Conservation (phyloP, 1,140 invertebrate species). For the Bombus sylvicola region DNA sequence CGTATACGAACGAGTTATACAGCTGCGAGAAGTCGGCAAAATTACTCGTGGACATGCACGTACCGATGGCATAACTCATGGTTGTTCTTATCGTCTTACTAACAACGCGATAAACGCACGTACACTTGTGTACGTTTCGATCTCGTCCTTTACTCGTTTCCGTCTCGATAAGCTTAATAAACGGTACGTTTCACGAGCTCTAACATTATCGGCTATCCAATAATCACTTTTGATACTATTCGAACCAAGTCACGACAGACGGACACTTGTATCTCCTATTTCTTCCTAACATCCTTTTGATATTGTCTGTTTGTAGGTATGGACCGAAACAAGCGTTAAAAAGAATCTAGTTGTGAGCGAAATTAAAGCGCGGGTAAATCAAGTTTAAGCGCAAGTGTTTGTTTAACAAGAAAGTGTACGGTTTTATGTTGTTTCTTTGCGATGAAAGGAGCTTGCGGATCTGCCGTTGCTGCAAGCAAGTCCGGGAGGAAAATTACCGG, state of each 20-base stretch:
- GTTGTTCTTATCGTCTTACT: conserved; percentile 31
- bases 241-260: not conserved
- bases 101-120: conserved; percentile 44
- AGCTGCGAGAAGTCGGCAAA: not conserved
- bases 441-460: not conserved
- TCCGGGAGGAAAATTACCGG: not conserved
- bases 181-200: conserved; percentile 5
- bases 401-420: conserved; percentile 6
- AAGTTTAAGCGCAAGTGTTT: not conserved
- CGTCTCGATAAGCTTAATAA: conserved; percentile 57
- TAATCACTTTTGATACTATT: not conserved
- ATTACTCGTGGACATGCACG: conserved; percentile 40
- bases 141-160: conserved; percentile 7
- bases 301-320: not conserved
- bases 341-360: too few species aligned
- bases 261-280: not conserved
- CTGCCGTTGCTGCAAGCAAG: not conserved
- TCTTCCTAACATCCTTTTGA: not conserved
- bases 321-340: too few species aligned
- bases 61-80: not conserved
- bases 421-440: not conserved
- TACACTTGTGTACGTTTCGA: conserved; percentile 29
- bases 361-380: not conserved
- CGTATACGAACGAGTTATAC: conserved; percentile 36
- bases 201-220: not conserved